These are phyloP conservation scores for Cygnus atratus DNA, from an alignment of 2,113 vertebrate species.

Conservation along the genomic window DNA sequence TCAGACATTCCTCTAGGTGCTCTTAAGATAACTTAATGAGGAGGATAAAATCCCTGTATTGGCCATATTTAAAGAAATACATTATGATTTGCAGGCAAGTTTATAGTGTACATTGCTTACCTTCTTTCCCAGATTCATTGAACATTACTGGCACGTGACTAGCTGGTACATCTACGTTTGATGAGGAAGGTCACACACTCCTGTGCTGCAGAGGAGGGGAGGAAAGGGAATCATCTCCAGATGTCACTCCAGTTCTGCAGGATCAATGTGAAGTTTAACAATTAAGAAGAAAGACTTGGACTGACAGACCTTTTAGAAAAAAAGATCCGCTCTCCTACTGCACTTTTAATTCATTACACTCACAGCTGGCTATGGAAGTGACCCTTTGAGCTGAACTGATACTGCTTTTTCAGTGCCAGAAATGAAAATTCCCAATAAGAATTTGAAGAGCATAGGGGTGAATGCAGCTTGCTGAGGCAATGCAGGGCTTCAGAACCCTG, in stretches of 20 bases:
- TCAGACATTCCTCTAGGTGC: neutral
- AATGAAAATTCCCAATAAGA: neutral
- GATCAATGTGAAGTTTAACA: neutral
- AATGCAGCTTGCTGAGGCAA: neutral
- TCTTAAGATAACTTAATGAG: neutral
- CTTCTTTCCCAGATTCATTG: neutral
- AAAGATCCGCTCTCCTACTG: neutral
- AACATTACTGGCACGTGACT: neutral
- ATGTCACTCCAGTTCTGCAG: neutral
- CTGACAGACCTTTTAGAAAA: neutral
- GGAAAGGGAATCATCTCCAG: neutral
- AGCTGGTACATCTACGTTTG: neutral
- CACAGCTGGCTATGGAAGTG: neutral
- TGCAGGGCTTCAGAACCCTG: neutral
- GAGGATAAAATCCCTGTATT: neutral
- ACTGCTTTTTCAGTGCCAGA: neutral
- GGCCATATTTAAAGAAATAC: neutral
- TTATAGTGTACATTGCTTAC: neutral
- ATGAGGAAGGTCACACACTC: neutral
- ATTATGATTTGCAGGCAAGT: neutral
- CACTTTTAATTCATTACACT: neutral
- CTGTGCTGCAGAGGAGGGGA: accelerated
- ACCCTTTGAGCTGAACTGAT: neutral
- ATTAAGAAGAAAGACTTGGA: neutral
- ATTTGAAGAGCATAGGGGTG: neutral